Evolutionary conservation across 2,888 invertebrate species (phyloP).

Genomic region (Bellardia bayeri): DNA sequence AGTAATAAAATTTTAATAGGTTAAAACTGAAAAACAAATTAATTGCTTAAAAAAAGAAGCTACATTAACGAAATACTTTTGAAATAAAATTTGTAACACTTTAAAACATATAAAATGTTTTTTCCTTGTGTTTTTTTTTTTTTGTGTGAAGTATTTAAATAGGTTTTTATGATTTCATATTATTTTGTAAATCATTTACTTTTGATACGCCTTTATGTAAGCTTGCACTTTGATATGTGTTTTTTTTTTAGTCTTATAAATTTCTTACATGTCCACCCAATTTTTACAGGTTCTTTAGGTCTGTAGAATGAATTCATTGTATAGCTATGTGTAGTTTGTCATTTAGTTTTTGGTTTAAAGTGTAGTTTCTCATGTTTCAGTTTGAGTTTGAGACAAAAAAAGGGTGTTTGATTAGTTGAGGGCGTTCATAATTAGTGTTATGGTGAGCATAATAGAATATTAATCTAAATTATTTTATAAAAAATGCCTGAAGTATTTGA

Average conservation of each 20-base stretch:
- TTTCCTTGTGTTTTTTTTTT: no score
- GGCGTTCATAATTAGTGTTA: conserved; percentile 63
- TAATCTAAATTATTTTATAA: background rate
- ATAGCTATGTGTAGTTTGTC: conserved; percentile 45
- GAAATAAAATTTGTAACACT: conserved; percentile 59
- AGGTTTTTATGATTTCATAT: conserved; percentile 7
- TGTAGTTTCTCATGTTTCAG: background rate
- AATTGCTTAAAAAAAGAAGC: conserved; percentile 20
- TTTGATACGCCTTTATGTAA: conserved; percentile 55
- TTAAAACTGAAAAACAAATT: conserved; percentile 22
- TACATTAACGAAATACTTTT: conserved; percentile 11
- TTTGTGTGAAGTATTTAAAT: background rate
- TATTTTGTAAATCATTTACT: conserved; percentile 44
- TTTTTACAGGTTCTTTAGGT: background rate
- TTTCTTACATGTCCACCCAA: conserved; percentile 44
- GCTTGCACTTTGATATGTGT: background rate
- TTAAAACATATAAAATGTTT: conserved; percentile 19
- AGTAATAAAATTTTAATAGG: conserved; percentile 16
- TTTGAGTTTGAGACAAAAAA: background rate
- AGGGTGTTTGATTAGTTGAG: conserved; percentile 25
- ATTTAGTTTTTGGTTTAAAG: conserved; percentile 49
- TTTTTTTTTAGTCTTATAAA: conserved; percentile 6
- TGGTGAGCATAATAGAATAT: background rate
- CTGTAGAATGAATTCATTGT: background rate
- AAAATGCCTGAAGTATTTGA: background rate